Base-by-base conservation (phyloP, 2,113 vertebrate species). In the Tretioscincus oriximinensis region DNA sequence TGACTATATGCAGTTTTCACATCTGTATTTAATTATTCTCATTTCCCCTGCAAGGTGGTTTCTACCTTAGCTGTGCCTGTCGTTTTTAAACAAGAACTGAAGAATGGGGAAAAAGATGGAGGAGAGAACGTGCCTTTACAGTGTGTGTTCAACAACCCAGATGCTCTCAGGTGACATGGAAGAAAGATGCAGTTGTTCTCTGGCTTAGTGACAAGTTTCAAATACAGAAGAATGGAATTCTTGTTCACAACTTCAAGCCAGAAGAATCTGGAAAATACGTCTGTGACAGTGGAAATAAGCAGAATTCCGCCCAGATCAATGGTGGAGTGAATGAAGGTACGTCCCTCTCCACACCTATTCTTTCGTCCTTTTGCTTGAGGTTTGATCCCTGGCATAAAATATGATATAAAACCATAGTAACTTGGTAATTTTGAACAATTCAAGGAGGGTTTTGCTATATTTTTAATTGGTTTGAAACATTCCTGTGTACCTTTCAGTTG, bases 181-280 rank as follows among this genome's bases (percentile, higher is more conserved):
- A 90, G 82, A 98, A 96, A 87, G 96, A 93, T 84, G 92, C 93
- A 83, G 86, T 94, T 45, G 83, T 78, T 0, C 95, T 98, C 77
- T 95, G 93, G 87, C 93, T 90, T 81, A 96, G 95, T 92, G 92
- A 94, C 88, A 98, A 98, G 89, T 98, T 97, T 83, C 92, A 96
- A 90, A 95, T 97, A 87, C 95, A 88, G 84, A 95, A 96, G 89
- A 90, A 93, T 28, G 95, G 92, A 76, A 88, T 84, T 41, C 71
- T 89, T 58, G 93, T 97, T 84, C 93, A 82, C 81, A 89, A 95
- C 29, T n/a, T 96, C 73, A 93, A 92, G 73, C 90, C 93, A 8
- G 90, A 93, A 81, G 96, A 98, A 86, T 90, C 92, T 0, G 97
- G 97, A 20, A 89, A 95, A 87, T 98, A 97, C 88, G 90, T 81